Base-by-base conservation (phyloP, 1,140 invertebrate genomes). In the Probaryconus sp. region DNA sequence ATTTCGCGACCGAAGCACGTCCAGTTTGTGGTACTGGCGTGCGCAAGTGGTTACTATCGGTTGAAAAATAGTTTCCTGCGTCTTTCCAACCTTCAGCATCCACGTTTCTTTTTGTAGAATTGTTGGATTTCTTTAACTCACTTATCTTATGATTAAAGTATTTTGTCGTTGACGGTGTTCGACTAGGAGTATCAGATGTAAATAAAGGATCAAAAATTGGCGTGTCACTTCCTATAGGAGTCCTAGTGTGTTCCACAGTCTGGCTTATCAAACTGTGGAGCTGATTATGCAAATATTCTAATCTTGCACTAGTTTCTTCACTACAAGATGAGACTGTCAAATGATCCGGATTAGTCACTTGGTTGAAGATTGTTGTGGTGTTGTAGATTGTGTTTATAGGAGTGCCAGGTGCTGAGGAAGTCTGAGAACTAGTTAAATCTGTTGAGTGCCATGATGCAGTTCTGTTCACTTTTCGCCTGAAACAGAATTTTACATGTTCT, bases 1-100 rank as follows among this genome's bases (percentile, higher is more conserved):
- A 76, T 77, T 90, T 89, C 0, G 90, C 90, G 3, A 93, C 87
- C 0, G 92, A 92, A 0, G 89, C 89, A 37, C 92, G 85, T 1
- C 91, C 90, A 7, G 86, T 89, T 24, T 87, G 83, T 10, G 79
- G 72, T 28, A 82, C 63, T 7, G 83, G 70, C 0, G 80, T 79
- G 2, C 50, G 45, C 1, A 20, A 70, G 35, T 65, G 9, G 5
- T 11, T 72, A 0, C 60, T 63, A 20, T 81, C 76, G 3, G 77
- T 76, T 37, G 82, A 56, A 26, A 88, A 85, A 74, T 86, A 88
- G 37, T 82, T 58, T 16, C 79, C 76, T 6, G 84, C 89, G 67
- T 85, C 85, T 24, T 85, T 82, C 89, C 89, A 90, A 6, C 1
- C 61, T 50, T 67, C 73, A 0, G 10, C 11, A 0, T 65, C 40